Base-by-base conservation (phyloP, 2,888 invertebrate genomes). In the Ochropleura plecta region DNA sequence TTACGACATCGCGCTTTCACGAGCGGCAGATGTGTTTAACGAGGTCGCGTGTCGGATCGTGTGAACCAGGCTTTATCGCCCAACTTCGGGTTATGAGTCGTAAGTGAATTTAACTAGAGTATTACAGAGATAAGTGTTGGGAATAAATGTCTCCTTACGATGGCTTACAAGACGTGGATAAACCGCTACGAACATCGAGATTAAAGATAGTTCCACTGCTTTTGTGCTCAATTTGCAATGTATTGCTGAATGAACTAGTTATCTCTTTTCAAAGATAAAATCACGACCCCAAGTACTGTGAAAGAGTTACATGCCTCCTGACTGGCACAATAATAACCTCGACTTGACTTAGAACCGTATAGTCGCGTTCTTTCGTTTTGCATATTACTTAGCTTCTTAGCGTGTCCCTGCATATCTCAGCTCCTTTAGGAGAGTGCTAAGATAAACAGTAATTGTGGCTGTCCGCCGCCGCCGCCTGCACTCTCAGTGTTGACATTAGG, bases 81-180 rank as follows among this genome's bases (percentile, higher is more conserved):
- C 18, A 79, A 79, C 69, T 82, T 79, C 16, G 46, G 51, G 62
- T 81, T 69, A 76, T 62, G 83, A 70, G 59, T 69, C 76, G 60
- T 81, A 75, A 83, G 72, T 83, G 78, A 72, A 83, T 83, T 60
- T 72, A 69, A 79, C 69, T 69, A 70, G 51, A 57, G 68, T 46
- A 70, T 75, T 59, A 55, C 18, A 18, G 48, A 59, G 63, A 46
- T 69, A 81, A 69, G 62, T 57, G 68, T 51, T 20, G 59, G 9
- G 42, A 42, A 62, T 30, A 51, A 40, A 16, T 7, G 48, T 5
- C 7, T n/a, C n/a, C 30, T 12, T n/a, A 30, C 18, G 49, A 51
- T 44, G 59, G 57, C 8, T 71, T 6, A 48, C 42, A 14, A n/a
- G 8, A 46, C 10, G 12, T 44, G 3, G 44, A 49, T 49, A 68